These are phyloP conservation scores for Cryptoblepharus egeriae DNA, from an alignment of 2,797 vertebrate genomes.

Conservation along the genomic window DNA sequence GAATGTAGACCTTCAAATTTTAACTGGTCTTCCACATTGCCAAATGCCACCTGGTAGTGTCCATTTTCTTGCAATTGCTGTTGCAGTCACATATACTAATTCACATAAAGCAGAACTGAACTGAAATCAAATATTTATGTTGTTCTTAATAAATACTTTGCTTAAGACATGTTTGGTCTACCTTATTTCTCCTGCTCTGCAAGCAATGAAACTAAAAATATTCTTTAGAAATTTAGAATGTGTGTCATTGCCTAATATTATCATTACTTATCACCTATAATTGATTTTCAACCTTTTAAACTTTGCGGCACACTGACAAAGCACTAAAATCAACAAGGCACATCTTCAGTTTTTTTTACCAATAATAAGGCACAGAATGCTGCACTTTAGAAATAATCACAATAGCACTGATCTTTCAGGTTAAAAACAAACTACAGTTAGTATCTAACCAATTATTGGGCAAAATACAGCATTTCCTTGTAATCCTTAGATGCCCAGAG, in stretches of 20 bases:
- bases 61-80: no score
- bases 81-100: slow-evolving; percentile 71
- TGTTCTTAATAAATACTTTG: slow-evolving; percentile 73
- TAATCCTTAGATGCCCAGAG: no score
- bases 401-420: not conserved
- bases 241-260: not conserved
- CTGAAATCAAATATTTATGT: slow-evolving; percentile 64
- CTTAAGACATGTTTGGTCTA: slow-evolving; percentile 69
- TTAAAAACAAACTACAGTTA: not conserved
- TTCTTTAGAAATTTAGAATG: not conserved
- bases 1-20: no score
- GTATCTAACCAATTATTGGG: no score
- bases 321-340: no score
- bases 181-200: slow-evolving; percentile 67
- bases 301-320: no score
- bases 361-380: no score
- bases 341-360: no score
- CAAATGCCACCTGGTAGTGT: no score
- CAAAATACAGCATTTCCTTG: not conserved
- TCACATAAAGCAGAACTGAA: slow-evolving; percentile 63
- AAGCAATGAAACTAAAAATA: slow-evolving; percentile 66
- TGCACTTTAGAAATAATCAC: not conserved
- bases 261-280: no score
- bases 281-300: no score
- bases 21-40: no score